These are phyloP conservation scores for Drosophila pruinosa DNA, from an alignment of 1,140 invertebrate species.

Conservation along the genomic window DNA sequence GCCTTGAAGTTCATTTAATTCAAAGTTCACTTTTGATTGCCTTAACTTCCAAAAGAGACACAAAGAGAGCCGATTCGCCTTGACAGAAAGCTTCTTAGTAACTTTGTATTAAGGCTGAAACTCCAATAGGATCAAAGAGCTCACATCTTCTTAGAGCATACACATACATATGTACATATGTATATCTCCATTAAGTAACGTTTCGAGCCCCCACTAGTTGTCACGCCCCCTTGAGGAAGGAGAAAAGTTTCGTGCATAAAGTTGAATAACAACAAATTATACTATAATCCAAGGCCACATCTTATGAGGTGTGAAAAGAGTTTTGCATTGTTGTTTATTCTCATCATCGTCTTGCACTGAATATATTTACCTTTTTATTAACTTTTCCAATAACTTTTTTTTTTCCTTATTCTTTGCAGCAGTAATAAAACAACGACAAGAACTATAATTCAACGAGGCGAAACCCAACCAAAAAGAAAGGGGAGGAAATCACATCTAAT, in stretches of 20 bases:
- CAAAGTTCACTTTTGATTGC: not conserved
- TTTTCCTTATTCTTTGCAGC: conserved; percentile 7
- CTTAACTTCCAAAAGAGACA: not conserved
- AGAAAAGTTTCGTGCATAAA: not conserved
- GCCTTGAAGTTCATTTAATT: not conserved
- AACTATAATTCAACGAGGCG: not conserved
- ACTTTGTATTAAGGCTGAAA: conserved; percentile 3
- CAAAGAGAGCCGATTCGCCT: not conserved
- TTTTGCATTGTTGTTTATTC: not conserved
- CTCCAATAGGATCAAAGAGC: not conserved
- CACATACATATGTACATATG: too few species aligned
- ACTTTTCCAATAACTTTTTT: not conserved
- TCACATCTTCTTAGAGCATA: not conserved
- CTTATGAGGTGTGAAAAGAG: conserved; percentile 15
- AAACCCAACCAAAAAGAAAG: conserved; percentile 7
- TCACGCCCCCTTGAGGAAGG: not conserved
- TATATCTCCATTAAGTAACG: not conserved
- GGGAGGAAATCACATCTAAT: conserved; percentile 5
- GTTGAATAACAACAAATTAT: conserved; percentile 8
- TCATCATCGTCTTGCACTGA: not conserved
- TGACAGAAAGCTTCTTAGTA: not conserved
- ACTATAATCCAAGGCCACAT: conserved; percentile 5
- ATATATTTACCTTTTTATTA: not conserved
- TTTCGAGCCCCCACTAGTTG: conserved; percentile 1
- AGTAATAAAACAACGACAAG: conserved; percentile 5